Conservation (phyloP, 92 coral and sea anemone species). For the Heliopora coerulea region DNA sequence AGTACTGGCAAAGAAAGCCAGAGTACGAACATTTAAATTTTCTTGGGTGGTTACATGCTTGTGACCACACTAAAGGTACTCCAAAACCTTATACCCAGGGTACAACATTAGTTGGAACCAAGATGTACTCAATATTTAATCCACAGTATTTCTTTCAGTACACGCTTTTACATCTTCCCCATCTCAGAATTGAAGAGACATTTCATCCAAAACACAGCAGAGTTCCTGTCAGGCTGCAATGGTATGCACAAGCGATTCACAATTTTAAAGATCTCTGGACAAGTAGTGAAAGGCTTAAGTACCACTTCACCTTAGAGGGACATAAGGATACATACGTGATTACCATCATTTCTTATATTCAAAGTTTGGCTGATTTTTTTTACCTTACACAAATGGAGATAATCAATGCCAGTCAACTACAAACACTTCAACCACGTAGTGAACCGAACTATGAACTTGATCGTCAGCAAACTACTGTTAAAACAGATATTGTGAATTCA, state of each 20-base stretch:
- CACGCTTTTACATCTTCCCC: not conserved
- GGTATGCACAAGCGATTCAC: not conserved
- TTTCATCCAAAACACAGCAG: not conserved
- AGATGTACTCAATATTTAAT: not conserved
- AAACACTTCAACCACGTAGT: not conserved
- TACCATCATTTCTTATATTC: not conserved
- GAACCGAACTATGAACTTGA: not conserved
- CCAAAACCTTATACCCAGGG: no score
- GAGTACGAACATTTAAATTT: no score
- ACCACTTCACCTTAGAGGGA: not conserved
- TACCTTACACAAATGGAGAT: slow-evolving; percentile 17
- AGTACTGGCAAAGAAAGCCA: no score
- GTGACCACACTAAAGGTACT: no score
- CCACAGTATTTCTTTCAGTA: not conserved
- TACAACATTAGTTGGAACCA: slow-evolving; percentile 6
- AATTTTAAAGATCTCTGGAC: no score
- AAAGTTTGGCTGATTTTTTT: not conserved
- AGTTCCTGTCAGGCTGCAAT: not conserved
- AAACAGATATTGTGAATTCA: no score
- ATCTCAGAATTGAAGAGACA: not conserved
- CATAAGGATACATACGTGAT: not conserved
- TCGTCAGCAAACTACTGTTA: no score
- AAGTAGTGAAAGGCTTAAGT: not conserved
- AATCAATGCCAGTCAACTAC: not conserved
- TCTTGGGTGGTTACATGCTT: no score